phyloP scores from a whole-genome alignment of 2,797 vertebrate species.

The Danio kyathit region DNA sequence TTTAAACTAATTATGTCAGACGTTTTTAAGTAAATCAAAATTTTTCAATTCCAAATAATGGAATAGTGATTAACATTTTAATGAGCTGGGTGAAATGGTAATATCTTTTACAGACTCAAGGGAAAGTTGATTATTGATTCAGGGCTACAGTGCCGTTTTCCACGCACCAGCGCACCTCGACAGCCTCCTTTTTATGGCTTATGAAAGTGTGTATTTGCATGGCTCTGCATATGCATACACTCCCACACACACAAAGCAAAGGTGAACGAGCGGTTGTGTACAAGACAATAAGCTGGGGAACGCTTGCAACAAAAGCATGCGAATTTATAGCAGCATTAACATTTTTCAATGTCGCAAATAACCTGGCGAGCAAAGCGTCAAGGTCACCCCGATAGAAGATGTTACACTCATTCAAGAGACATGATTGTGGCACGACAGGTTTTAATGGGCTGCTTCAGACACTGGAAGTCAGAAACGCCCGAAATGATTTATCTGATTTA shows the following conservation, averaged over 20 bases:
- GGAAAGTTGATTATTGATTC: constrained; percentile 61
- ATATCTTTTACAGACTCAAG: constrained; percentile 65
- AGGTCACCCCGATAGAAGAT: constrained; percentile 20
- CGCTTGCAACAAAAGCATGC: constrained; percentile 15
- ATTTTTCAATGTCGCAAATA: constrained; percentile 29
- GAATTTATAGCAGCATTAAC: constrained; percentile 32
- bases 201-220: constrained; percentile 28
- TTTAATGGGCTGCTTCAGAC: constrained; percentile 45
- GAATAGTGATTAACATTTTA: constrained; percentile 71
- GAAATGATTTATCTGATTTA: constrained; percentile 45
- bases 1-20: constrained; percentile 67
- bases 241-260: constrained; percentile 2
- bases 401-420: neutral
- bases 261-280: constrained; percentile 20
- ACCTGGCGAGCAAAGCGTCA: constrained; percentile 24
- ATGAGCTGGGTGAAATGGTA: constrained; percentile 67
- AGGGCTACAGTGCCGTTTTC: constrained; percentile 47
- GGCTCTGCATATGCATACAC: neutral
- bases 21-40: constrained; percentile 72
- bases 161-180: constrained; percentile 50
- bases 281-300: neutral
- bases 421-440: constrained; percentile 18
- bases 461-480: constrained; percentile 18
- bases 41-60: constrained; percentile 70
- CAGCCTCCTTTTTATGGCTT: constrained; percentile 35